Conservation (phyloP, 2,888 invertebrate species). For the Troglohyphantes excavatus region DNA sequence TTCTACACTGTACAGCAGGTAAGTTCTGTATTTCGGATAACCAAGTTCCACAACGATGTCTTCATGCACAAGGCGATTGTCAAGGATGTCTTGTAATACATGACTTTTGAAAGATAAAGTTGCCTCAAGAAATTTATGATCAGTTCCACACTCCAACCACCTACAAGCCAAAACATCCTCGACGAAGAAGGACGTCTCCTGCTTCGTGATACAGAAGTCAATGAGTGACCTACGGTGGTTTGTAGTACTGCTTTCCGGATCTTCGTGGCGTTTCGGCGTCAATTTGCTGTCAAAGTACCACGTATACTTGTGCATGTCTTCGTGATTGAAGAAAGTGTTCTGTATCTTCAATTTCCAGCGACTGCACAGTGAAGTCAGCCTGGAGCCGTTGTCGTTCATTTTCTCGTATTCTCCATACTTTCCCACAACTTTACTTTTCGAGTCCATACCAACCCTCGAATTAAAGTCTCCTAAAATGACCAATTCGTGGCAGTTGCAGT, state of each 20-base stretch:
- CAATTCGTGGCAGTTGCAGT: not conserved
- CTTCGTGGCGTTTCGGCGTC: no score
- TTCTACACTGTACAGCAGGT: conserved; percentile 17
- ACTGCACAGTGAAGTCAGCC: conserved; percentile 15
- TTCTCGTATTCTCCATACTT: conserved; percentile 17
- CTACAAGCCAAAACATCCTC: conserved; percentile 38
- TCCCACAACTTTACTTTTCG: conserved; percentile 14
- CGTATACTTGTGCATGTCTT: conserved; percentile 47
- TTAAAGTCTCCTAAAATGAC: conserved; percentile 55
- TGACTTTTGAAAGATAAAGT: conserved; percentile 7
- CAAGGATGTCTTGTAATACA: not conserved
- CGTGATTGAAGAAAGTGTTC: conserved; percentile 50
- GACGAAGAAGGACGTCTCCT: not conserved
- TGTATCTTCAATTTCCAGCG: conserved; percentile 27
- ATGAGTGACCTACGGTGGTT: conserved; percentile 8
- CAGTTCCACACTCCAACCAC: conserved; percentile 35
- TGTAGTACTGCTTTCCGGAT: no score
- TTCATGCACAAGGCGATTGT: not conserved
- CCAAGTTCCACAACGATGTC: not conserved
- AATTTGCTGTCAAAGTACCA: no score
- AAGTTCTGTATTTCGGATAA: conserved; percentile 7
- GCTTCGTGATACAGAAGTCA: conserved; percentile 44
- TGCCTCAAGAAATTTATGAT: conserved; percentile 33
- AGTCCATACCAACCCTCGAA: conserved; percentile 10
- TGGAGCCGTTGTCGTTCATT: conserved; percentile 30